These are phyloP conservation scores for Gnathonemus longibarbis DNA, from an alignment of 2,113 vertebrate species.

Conservation along the genomic window DNA sequence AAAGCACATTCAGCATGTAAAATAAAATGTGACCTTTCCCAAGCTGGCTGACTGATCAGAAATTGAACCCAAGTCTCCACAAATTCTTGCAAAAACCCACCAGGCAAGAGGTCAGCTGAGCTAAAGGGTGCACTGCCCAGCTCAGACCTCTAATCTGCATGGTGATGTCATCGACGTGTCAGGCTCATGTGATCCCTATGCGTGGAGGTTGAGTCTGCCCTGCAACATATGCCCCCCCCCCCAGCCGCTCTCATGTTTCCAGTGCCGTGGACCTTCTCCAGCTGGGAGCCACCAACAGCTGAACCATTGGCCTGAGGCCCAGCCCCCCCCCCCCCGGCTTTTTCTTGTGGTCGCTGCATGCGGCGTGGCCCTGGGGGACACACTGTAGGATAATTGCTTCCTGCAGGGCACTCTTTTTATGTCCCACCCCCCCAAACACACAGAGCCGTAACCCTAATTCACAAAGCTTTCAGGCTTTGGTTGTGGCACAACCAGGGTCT, in stretches of 20 bases:
- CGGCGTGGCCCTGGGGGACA: background rate
- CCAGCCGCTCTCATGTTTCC: background rate
- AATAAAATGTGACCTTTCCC: background rate
- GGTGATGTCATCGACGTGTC: background rate
- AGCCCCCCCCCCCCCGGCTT: background rate
- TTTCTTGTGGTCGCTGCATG: background rate
- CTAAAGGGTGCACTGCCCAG: background rate
- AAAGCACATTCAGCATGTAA: background rate
- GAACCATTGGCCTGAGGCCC: background rate
- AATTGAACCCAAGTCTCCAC: background rate
- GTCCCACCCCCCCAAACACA: conserved; percentile 2
- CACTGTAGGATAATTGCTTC: conserved; percentile 32
- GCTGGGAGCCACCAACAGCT: conserved; percentile 8
- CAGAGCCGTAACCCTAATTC: conserved; percentile 28
- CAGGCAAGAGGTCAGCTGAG: background rate
- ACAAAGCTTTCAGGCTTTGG: conserved; percentile 25
- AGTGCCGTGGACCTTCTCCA: background rate
- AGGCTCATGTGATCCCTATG: background rate
- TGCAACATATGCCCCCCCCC: background rate
- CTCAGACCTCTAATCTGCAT: background rate
- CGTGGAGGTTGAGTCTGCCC: background rate
- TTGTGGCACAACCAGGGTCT: conserved; percentile 28
- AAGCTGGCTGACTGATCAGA: background rate
- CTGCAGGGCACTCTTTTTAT: conserved; percentile 35
- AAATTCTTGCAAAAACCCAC: background rate